Evolutionary conservation across 2,888 invertebrate genomes (phyloP).

Genomic region (Nomada hirtipes): DNA sequence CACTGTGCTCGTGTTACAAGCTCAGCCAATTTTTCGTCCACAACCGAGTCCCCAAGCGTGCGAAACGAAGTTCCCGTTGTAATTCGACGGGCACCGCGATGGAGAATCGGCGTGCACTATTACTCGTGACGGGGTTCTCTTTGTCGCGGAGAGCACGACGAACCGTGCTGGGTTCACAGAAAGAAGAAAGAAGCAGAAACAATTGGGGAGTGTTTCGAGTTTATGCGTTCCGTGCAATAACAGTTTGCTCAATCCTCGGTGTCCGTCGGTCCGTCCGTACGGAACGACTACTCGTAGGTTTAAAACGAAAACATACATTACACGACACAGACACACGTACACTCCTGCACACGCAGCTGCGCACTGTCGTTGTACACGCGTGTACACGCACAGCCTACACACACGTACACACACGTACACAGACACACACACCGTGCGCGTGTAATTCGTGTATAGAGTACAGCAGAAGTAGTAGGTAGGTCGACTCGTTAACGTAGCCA

Average conservation of each 20-base stretch:
- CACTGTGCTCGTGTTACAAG: background rate
- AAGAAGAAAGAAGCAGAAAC: conserved; percentile 34
- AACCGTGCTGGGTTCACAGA: conserved; percentile 42
- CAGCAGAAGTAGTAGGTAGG: conserved; percentile 52
- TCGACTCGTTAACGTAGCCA: conserved; percentile 68
- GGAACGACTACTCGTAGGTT: conserved; percentile 79
- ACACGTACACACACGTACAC: background rate
- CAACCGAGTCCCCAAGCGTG: too few relatives aligned
- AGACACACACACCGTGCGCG: conserved; percentile 2
- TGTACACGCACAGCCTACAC: background rate
- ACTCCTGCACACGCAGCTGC: background rate
- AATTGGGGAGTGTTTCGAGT: conserved; percentile 72
- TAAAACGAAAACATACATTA: conserved; percentile 59
- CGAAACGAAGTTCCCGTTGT: background rate
- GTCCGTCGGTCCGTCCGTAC: conserved; percentile 83
- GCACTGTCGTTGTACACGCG: background rate
- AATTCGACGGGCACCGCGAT: background rate
- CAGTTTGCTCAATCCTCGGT: conserved; percentile 83
- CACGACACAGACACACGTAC: conserved; percentile 31
- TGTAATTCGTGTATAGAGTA: conserved; percentile 45
- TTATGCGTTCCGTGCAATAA: conserved; percentile 82
- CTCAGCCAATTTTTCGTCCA: too few relatives aligned
- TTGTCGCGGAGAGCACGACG: conserved; percentile 44
- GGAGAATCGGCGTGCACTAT: background rate
- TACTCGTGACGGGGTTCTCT: conserved; percentile 27